These are phyloP conservation scores for Nyctibius bracteatus DNA, from an alignment of 2,113 vertebrate genomes.

Conservation along the genomic window DNA sequence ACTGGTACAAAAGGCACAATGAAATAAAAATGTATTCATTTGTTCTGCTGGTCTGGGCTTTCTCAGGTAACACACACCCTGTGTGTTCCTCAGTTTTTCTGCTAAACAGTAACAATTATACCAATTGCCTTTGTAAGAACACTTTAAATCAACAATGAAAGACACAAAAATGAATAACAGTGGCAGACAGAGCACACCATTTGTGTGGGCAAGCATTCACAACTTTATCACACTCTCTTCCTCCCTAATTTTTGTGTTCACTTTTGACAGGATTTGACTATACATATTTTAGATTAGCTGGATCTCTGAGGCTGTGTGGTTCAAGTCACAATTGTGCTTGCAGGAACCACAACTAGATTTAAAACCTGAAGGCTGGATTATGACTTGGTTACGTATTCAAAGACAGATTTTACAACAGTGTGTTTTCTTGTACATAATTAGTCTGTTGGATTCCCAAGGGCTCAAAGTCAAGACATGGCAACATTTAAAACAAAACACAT, in stretches of 20 bases:
- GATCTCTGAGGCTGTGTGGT: not conserved
- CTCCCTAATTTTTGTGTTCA: not conserved
- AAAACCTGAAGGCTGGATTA: not conserved
- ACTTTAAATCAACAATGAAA: not conserved
- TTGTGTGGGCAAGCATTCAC: not conserved
- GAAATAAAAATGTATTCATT: not conserved
- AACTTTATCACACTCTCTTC: not conserved
- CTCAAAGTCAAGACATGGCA: not conserved
- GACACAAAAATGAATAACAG: not conserved
- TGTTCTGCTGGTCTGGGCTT: not conserved
- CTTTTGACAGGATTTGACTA: not conserved
- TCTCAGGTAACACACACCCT: not conserved
- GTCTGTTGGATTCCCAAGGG: not conserved
- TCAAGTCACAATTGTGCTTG: not conserved
- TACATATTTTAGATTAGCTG: not conserved
- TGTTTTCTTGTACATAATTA: not conserved
- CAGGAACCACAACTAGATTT: not conserved
- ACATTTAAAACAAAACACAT: not conserved
- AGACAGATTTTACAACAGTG: not conserved
- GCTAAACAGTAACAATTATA: not conserved
- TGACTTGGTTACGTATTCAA: not conserved
- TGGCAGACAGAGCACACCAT: not conserved
- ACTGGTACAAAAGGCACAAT: not conserved
- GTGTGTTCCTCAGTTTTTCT: not conserved
- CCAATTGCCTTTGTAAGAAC: not conserved